Evolutionary conservation across 2,888 invertebrate species (phyloP), one percentile per base, ranked within the genome.

Genomic region (Spodoptera picta): DNA sequence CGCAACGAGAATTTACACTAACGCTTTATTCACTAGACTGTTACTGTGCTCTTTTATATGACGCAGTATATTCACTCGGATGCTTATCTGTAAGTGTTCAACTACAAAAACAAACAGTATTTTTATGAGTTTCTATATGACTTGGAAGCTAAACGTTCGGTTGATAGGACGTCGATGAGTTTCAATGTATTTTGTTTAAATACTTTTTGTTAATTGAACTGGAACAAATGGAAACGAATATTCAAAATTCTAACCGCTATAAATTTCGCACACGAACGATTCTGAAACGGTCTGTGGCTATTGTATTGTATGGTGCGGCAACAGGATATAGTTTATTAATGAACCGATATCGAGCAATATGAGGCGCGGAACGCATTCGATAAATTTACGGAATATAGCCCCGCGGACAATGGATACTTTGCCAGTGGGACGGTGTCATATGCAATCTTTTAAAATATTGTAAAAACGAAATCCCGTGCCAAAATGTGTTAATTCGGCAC

Each of bases 271-370:
- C 79, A 81, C 82, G 83, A 85, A 80, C 87, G 83, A 87, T 86
- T 84, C 80, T 74, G 83, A 84, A 87, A 85, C 85, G 77, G 79
- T 87, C 80, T 83, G 84, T 81, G 83, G 86, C 83, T 82, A 86
- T 87, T 89, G 89, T 87, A 83, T 86, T 83, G 83, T 82, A 84
- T 80, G 81, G 77, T 72, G 81, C 83, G 82, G 85, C 83, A 85
- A 85, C 84, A 83, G 85, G 81, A 84, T 89, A 87, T 88, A 89
- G 89, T 91, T 90, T 89, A 91, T 91, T 91, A 90, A 91, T 90
- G 87, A 90, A 89, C 88, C 84, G 85, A 90, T 90, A 89, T 80
- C 85, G 85, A 83, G 82, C 85, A 87, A 87, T 89, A 90, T 88
- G 85, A 86, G 80, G 75, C 82, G 81, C 81, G 81, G 80, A 86